Evolutionary conservation across 2,113 vertebrate species (phyloP).

Genomic region (Coptodon rendalli): DNA sequence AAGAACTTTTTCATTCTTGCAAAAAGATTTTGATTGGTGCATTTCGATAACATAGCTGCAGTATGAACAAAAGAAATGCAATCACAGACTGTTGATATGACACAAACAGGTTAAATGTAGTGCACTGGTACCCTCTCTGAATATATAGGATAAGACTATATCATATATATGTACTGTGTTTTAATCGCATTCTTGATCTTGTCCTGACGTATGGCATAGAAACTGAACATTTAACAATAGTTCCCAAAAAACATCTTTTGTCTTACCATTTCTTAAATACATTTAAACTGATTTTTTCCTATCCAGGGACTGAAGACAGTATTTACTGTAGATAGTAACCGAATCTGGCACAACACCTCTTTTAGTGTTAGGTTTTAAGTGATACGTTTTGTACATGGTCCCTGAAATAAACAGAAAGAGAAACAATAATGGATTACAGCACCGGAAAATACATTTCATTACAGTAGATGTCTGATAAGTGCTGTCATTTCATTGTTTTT

Average conservation of each 20-base stretch:
- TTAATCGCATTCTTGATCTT: background rate
- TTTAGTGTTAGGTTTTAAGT: too few relatives aligned
- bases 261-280: background rate
- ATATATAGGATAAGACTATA: background rate
- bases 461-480: too few relatives aligned
- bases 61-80: background rate
- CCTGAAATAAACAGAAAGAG: too few relatives aligned
- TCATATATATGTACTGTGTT: background rate
- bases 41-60: background rate
- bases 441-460: too few relatives aligned
- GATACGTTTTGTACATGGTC: too few relatives aligned
- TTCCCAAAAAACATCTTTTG: background rate
- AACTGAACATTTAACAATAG: background rate
- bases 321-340: background rate
- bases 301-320: background rate
- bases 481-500: too few relatives aligned
- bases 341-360: too few relatives aligned
- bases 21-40: background rate
- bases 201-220: background rate
- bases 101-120: background rate
- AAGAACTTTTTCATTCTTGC: background rate
- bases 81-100: background rate
- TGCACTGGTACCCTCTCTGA: background rate
- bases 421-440: too few relatives aligned
- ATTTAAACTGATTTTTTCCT: background rate